Conservation (phyloP, 1,140 invertebrate genomes). For the Ostrea edulis region DNA sequence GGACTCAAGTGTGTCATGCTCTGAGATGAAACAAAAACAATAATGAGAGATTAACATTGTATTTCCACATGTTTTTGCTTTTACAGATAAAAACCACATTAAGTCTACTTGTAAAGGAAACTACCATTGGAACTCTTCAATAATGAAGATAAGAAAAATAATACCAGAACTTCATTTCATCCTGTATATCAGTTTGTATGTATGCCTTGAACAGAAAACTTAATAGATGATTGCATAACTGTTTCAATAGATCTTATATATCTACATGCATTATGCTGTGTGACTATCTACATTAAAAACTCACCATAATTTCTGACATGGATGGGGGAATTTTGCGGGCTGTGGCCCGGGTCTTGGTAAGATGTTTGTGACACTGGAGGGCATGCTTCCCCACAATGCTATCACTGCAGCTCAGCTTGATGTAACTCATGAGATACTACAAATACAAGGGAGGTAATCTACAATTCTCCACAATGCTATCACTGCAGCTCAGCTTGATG, state of each 20-base stretch:
- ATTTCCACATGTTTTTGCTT: background rate
- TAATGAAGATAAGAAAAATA: background rate
- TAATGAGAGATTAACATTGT: background rate
- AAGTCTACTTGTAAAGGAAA: too few relatives aligned
- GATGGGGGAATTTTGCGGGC: constrained; percentile 90
- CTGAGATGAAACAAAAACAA: constrained; percentile 76
- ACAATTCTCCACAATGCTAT: constrained; percentile 86
- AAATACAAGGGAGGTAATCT: too few relatives aligned
- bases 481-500: constrained; percentile 87
- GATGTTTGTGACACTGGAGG: constrained; percentile 96
- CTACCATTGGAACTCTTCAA: background rate
- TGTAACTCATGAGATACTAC: constrained; percentile 88
- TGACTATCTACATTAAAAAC: constrained; percentile 65
- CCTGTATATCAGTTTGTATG: too few relatives aligned
- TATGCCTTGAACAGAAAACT: too few relatives aligned
- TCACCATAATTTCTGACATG: constrained; percentile 94
- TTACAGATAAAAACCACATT: too few relatives aligned
- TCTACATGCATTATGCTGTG: too few relatives aligned
- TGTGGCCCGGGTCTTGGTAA: constrained; percentile 90
- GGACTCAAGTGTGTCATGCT: constrained; percentile 94
- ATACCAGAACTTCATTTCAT: too few relatives aligned
- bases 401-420: constrained; percentile 87
- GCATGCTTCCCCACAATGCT: constrained; percentile 90
- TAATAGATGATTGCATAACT: too few relatives aligned
- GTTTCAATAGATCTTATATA: too few relatives aligned